Evolutionary conservation across 2,797 vertebrate genomes (phyloP).

Genomic region (Anas flavirostris): DNA sequence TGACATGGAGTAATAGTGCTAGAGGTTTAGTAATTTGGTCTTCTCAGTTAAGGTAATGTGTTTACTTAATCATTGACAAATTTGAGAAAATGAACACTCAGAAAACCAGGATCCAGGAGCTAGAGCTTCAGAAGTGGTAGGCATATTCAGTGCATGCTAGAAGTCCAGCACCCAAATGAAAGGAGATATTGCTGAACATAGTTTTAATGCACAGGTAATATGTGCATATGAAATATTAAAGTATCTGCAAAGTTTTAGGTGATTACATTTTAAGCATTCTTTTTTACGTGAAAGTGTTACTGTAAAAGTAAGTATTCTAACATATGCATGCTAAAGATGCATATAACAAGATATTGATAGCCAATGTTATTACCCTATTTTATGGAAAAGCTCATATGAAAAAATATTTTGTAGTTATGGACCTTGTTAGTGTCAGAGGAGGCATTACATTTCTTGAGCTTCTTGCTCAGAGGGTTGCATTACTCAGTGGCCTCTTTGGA

Average conservation of each 20-base stretch:
- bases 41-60: background rate
- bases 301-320: background rate
- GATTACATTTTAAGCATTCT: background rate
- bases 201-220: accelerated
- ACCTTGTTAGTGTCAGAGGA: background rate
- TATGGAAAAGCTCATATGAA: background rate
- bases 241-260: background rate
- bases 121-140: accelerated
- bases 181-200: background rate
- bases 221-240: background rate
- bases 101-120: background rate
- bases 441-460: background rate
- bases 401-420: background rate
- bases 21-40: background rate
- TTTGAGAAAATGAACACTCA: background rate
- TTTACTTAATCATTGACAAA: background rate
- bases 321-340: background rate
- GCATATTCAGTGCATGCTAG: background rate
- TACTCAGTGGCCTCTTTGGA: background rate
- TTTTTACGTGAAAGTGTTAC: background rate
- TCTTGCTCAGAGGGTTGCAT: accelerated
- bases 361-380: background rate
- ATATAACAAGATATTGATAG: background rate
- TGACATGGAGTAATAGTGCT: background rate
- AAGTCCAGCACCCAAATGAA: background rate